Percentiles rank a stretch among this genome's conserved stretches.
Evolutionary conservation across 2,888 invertebrate genomes (phyloP).

Genomic region (Holacanthella duospinosa): DNA sequence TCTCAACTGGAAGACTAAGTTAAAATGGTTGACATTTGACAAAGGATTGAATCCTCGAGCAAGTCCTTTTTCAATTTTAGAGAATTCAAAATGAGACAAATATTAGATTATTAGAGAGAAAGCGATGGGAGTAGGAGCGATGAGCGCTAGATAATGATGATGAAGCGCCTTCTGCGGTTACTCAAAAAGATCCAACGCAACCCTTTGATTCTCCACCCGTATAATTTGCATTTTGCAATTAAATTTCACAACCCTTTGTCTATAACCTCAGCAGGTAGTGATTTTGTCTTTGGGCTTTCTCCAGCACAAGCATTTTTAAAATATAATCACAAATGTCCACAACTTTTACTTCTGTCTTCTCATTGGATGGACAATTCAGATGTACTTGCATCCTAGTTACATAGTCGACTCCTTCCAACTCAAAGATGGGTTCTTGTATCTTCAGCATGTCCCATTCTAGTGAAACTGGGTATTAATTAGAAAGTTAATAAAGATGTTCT

Average conservation of each 20-base stretch:
- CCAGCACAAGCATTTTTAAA: neutral
- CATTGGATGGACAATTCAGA: no score
- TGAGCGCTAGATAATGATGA: neutral
- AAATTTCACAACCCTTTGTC: neutral
- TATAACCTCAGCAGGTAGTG: neutral
- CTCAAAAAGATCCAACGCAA: slow-evolving; percentile 2
- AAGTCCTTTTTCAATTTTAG: neutral
- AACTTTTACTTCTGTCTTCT: neutral
- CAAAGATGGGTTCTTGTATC: no score
- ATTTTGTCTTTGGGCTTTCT: neutral
- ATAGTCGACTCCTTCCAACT: no score
- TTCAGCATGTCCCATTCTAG: no score
- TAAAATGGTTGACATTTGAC: neutral
- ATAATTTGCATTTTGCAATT: slow-evolving; percentile 14
- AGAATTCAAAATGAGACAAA: neutral
- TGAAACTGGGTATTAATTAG: neutral
- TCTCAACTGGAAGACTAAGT: no score
- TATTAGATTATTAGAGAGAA: neutral
- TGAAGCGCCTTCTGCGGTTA: neutral
- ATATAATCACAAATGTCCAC: neutral
- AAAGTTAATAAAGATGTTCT: neutral
- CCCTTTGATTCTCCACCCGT: slow-evolving; percentile 13
- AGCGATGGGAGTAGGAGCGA: neutral
- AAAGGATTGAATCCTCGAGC: neutral
- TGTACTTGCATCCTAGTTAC: no score